Percentiles rank a stretch among this genome's conserved stretches.
These are phyloP conservation scores for Austrolebias charrua DNA, from an alignment of 2,797 vertebrate species.

Conservation along the genomic window DNA sequence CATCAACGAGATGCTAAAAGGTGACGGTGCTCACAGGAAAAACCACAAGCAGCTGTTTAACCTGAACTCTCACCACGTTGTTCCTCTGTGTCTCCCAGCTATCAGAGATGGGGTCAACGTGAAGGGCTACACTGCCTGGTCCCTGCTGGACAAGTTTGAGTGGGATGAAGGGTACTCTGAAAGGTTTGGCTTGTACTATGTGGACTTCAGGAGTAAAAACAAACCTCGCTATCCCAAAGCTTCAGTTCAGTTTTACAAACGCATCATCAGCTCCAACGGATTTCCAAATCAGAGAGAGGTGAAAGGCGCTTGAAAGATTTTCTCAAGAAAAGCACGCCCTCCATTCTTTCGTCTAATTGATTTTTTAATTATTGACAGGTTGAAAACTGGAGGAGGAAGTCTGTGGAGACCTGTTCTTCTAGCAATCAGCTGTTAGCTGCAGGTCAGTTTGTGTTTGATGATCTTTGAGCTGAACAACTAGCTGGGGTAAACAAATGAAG, in stretches of 20 bases:
- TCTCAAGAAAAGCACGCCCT: too few species aligned
- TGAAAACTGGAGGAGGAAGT: constrained; percentile 83
- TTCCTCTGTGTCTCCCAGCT: constrained; percentile 71
- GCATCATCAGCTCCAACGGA: constrained; percentile 87
- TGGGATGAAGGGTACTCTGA: constrained; percentile 93
- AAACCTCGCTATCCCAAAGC: constrained; percentile 93
- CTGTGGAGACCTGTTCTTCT: constrained; percentile 85
- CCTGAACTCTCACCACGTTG: not conserved
- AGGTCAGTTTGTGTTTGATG: constrained; percentile 75
- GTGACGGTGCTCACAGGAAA: constrained; percentile 33
- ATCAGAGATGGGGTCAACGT: constrained; percentile 92
- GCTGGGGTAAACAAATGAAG: constrained; percentile 82
- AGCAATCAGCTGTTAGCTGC: constrained; percentile 86
- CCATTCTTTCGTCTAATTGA: not conserved
- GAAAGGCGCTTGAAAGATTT: constrained; percentile 3
- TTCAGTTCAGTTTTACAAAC: constrained; percentile 89
- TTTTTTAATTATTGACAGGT: constrained; percentile 76
- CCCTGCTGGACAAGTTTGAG: constrained; percentile 93
- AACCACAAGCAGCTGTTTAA: not conserved
- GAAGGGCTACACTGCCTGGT: constrained; percentile 92
- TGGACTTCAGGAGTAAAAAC: constrained; percentile 88
- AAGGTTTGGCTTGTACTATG: constrained; percentile 90
- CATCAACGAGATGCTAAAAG: constrained; percentile 86
- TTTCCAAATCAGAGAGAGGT: constrained; percentile 92
- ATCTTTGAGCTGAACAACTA: constrained; percentile 45